A percentile compares a stretch with the other conserved stretches of the same genome.
Conservation (phyloP, 2,113 vertebrate species). For the Alexandromys fortis region DNA sequence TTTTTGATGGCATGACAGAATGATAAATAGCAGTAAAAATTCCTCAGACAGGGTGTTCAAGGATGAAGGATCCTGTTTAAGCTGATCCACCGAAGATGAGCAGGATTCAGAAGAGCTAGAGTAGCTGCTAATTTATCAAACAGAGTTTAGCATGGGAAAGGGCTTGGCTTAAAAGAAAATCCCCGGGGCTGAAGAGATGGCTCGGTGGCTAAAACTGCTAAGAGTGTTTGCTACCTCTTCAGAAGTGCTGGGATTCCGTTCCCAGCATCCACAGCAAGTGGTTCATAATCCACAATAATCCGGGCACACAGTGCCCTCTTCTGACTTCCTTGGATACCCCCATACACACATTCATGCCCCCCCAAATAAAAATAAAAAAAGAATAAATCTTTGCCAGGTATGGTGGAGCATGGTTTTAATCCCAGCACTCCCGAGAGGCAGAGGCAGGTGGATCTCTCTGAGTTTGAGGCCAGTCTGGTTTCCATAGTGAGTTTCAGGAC, state of each 20-base stretch:
- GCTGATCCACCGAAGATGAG: neutral
- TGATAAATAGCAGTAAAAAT: neutral
- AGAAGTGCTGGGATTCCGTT: too few relatives aligned
- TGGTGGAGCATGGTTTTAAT: neutral
- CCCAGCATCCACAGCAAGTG: neutral
- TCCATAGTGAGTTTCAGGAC: neutral
- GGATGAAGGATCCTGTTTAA: neutral
- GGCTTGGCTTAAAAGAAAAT: conserved; percentile 30
- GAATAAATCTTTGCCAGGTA: neutral
- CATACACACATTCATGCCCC: neutral
- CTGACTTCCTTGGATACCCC: neutral
- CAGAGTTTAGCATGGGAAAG: neutral
- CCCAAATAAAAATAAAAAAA: neutral
- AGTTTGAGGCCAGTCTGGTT: neutral
- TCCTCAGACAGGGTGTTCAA: neutral
- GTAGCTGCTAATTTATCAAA: neutral
- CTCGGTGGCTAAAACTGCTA: too few relatives aligned
- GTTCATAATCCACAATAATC: neutral
- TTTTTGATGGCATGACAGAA: neutral
- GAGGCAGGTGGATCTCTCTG: too few relatives aligned
- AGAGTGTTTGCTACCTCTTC: neutral
- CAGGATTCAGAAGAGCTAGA: neutral
- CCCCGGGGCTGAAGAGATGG: neutral
- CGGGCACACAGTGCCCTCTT: too few relatives aligned
- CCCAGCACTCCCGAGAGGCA: neutral